Conservation (phyloP, 92 coral and sea anemone species). For the Anthopleura xanthogrammica region DNA sequence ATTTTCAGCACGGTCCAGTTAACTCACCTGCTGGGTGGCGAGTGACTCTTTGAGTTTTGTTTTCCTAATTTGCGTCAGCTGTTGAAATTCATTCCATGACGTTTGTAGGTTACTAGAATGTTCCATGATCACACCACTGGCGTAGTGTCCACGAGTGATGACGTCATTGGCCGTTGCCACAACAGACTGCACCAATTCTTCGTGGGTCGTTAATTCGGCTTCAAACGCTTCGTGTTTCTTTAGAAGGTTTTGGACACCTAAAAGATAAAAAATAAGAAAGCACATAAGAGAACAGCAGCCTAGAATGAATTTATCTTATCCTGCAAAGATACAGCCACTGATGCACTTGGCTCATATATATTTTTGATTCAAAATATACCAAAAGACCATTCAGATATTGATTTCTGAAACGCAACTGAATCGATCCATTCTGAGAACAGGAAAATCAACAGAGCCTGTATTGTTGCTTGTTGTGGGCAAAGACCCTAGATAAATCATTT, state of each 20-base stretch:
- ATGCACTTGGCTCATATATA: no score
- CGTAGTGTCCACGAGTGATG: constrained; percentile 71
- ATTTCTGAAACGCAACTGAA: not conserved
- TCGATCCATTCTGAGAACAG: not conserved
- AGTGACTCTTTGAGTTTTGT: constrained; percentile 69
- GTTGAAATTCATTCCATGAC: constrained; percentile 68
- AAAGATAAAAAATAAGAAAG: no score
- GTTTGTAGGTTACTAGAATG: constrained; percentile 57
- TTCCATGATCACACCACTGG: constrained; percentile 66
- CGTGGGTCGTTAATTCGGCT: constrained; percentile 79
- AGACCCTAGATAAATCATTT: no score
- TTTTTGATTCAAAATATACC: no score
- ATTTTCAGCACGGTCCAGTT: not conserved
- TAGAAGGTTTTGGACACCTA: constrained; percentile 80
- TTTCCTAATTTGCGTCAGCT: constrained; percentile 57
- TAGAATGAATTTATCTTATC: no score
- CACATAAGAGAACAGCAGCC: no score
- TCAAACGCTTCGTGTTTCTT: constrained; percentile 94
- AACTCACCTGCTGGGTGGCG: constrained; percentile 72
- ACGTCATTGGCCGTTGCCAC: constrained; percentile 63
- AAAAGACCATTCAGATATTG: not conserved
- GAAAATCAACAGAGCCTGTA: no score
- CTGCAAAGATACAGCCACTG: no score
- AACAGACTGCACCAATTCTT: constrained; percentile 63
- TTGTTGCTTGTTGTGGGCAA: no score